Conservation (phyloP, 2,113 vertebrate genomes). For the Syrmaticus mikado region DNA sequence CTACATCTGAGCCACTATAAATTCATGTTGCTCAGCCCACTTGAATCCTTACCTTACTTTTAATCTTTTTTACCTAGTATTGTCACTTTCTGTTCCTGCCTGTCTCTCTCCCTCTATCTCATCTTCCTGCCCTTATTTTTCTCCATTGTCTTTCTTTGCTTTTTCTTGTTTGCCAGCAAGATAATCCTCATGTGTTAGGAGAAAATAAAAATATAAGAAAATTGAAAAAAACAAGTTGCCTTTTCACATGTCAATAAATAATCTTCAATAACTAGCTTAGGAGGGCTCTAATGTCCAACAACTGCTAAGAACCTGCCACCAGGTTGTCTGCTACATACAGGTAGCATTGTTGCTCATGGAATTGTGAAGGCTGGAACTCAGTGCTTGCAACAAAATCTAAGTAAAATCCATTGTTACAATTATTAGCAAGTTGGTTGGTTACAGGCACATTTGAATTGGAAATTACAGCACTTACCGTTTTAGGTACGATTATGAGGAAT, state of each 20-base stretch:
- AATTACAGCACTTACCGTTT: neutral
- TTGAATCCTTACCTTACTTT: neutral
- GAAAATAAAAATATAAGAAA: neutral
- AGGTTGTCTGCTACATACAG: neutral
- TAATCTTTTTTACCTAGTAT: neutral
- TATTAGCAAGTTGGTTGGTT: neutral
- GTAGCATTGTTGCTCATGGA: neutral
- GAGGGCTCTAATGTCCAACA: neutral
- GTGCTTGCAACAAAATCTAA: neutral
- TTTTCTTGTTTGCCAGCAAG: neutral
- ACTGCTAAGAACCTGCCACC: neutral
- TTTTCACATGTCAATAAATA: neutral
- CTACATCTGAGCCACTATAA: neutral
- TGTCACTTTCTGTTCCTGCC: neutral
- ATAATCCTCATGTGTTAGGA: neutral
- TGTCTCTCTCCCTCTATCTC: neutral
- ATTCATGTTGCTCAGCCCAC: neutral
- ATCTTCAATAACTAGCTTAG: neutral
- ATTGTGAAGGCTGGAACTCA: neutral
- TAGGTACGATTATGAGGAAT: neutral
- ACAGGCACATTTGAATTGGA: neutral
- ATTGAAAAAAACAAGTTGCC: neutral
- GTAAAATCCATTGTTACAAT: neutral
- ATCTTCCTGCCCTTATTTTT: neutral
- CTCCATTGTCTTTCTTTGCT: neutral